These are phyloP conservation scores for Onchidella celtica DNA, from an alignment of 2,888 invertebrate genomes.

Conservation along the genomic window DNA sequence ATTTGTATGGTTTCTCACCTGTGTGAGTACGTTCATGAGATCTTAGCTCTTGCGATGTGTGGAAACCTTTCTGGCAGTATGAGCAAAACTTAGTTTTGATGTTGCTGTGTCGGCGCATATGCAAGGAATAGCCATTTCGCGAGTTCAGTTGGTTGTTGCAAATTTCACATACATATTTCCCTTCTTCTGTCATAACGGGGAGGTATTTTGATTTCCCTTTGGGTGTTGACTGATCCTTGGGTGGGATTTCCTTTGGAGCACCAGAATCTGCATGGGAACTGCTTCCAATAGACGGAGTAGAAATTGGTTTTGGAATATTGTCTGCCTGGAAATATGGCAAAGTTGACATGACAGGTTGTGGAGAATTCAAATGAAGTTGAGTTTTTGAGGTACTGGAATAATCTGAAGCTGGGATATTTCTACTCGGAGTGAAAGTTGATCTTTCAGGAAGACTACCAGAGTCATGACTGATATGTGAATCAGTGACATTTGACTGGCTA, in stretches of 20 bases:
- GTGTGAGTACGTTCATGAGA: slow-evolving; percentile 49
- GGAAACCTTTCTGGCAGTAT: slow-evolving; percentile 41
- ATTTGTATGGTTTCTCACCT: slow-evolving; percentile 42
- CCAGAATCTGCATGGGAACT: background rate
- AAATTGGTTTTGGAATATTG: slow-evolving; percentile 24
- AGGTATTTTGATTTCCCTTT: background rate
- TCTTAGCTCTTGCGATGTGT: slow-evolving; percentile 41
- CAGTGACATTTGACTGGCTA: background rate
- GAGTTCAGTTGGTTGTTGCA: background rate
- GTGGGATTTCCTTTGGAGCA: background rate
- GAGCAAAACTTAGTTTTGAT: slow-evolving; percentile 37
- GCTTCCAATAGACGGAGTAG: background rate
- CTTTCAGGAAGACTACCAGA: too few relatives aligned
- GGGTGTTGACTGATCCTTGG: background rate
- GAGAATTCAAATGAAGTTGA: slow-evolving; percentile 1
- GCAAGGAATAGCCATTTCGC: slow-evolving; percentile 1
- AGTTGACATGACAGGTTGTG: slow-evolving; percentile 11
- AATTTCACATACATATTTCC: slow-evolving; percentile 20
- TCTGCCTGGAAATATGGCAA: slow-evolving; percentile 25
- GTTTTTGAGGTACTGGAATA: background rate
- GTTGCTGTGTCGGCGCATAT: slow-evolving; percentile 37
- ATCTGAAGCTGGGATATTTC: background rate
- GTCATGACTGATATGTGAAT: too few relatives aligned
- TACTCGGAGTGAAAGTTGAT: background rate
- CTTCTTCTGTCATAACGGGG: background rate